These are phyloP conservation scores for Manis crassicaudata DNA, from an alignment of 2,797 vertebrate species.

Conservation along the genomic window DNA sequence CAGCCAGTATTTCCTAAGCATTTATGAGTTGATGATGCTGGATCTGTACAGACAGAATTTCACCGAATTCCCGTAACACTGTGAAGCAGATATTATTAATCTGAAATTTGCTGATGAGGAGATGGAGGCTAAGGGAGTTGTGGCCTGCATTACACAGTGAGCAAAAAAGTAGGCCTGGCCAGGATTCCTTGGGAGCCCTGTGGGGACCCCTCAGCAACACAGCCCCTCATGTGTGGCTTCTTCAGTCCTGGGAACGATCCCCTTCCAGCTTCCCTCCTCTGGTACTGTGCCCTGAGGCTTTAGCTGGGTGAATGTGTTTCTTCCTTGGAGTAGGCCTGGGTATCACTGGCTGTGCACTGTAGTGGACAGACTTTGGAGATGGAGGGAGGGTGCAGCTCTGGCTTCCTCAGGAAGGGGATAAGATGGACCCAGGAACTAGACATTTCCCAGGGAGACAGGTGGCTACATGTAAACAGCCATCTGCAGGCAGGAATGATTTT, in stretches of 20 bases:
- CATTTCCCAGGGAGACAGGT: not conserved
- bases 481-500: not conserved
- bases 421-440: not conserved
- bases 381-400: not conserved
- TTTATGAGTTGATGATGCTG: not conserved
- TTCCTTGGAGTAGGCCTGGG: not conserved
- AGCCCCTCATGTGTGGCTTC: not conserved
- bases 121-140: not conserved
- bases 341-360: no score
- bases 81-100: not conserved
- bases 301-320: not conserved
- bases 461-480: not conserved
- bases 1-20: not conserved
- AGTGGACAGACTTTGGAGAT: not conserved
- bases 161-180: not conserved
- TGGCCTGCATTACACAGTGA: not conserved
- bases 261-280: not conserved
- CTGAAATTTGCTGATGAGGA: not conserved
- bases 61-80: not conserved
- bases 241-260: not conserved
- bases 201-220: not conserved
- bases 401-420: not conserved
- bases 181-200: not conserved
- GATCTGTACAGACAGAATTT: not conserved
- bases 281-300: not conserved